Percentiles rank a stretch among this genome's conserved stretches.
phyloP scores from a whole-genome alignment of 2,888 invertebrate species.

The Thalpophila matura region DNA sequence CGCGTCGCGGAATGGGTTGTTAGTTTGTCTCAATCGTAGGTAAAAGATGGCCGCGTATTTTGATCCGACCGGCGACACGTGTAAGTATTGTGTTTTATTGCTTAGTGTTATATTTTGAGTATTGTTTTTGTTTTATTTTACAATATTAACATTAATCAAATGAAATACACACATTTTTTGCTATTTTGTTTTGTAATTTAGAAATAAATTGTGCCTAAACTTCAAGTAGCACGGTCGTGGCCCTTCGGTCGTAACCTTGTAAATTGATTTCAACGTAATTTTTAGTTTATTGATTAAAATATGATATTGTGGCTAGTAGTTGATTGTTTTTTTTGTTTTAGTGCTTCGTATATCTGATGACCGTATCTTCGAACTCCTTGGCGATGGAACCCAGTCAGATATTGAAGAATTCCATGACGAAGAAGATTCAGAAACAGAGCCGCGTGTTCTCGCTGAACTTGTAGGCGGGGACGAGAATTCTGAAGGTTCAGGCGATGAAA shows the following conservation, averaged over 20 bases:
- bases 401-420: slow-evolving; percentile 4
- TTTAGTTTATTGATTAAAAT: too few relatives aligned
- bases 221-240: background rate
- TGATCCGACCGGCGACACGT: too few relatives aligned
- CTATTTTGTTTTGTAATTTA: background rate
- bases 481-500: background rate
- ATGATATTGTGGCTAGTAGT: too few relatives aligned
- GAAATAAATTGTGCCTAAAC: background rate
- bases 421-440: background rate
- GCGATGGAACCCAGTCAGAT: slow-evolving; percentile 3
- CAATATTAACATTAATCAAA: background rate
- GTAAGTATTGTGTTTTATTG: too few relatives aligned
- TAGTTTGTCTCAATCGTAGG: too few relatives aligned
- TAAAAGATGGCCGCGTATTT: too few relatives aligned
- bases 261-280: background rate
- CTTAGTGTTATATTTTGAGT: too few relatives aligned
- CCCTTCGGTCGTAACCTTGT: background rate
- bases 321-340: background rate
- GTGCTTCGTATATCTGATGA: background rate
- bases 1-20: too few relatives aligned
- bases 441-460: slow-evolving; percentile 2
- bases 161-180: background rate
- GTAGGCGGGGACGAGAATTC: background rate
- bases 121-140: background rate
- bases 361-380: slow-evolving; percentile 1